Conservation (phyloP, 2,113 vertebrate genomes). For the Agapornis roseicollis region DNA sequence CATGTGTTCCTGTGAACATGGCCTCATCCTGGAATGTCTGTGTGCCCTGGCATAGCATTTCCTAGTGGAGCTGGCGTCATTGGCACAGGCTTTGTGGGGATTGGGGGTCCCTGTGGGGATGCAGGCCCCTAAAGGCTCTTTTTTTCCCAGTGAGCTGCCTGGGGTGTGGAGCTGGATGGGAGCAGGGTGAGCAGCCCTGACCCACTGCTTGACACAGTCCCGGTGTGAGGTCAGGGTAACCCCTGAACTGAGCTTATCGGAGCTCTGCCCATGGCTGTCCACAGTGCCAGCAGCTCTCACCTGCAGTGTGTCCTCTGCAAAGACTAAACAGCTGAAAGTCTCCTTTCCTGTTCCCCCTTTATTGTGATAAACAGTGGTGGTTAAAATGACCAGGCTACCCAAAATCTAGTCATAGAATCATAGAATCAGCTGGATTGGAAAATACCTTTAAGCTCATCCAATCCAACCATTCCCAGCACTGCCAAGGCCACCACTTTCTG, state of each 20-base stretch:
- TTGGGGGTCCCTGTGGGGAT: neutral
- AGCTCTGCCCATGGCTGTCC: fast-evolving
- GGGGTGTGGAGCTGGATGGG: neutral
- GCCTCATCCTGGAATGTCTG: neutral
- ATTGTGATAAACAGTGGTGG: neutral
- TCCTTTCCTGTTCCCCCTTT: neutral
- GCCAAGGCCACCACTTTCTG: neutral
- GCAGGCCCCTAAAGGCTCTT: neutral
- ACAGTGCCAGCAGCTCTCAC: neutral
- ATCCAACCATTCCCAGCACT: neutral
- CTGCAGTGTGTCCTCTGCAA: neutral
- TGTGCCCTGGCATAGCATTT: fast-evolving
- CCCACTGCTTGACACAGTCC: neutral
- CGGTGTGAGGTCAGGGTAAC: neutral
- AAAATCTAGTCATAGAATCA: neutral
- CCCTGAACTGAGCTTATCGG: neutral
- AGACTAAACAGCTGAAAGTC: neutral
- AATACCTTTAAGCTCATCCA: neutral
- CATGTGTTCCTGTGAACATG: fast-evolving
- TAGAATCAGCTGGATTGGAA: neutral
- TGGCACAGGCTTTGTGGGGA: fast-evolving
- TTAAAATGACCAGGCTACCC: neutral
- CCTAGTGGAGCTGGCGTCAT: fast-evolving
- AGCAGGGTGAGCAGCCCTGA: neutral
- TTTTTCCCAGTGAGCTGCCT: neutral